phyloP scores from a whole-genome alignment of 2,888 invertebrate species.

The Acrobasis repandana region DNA sequence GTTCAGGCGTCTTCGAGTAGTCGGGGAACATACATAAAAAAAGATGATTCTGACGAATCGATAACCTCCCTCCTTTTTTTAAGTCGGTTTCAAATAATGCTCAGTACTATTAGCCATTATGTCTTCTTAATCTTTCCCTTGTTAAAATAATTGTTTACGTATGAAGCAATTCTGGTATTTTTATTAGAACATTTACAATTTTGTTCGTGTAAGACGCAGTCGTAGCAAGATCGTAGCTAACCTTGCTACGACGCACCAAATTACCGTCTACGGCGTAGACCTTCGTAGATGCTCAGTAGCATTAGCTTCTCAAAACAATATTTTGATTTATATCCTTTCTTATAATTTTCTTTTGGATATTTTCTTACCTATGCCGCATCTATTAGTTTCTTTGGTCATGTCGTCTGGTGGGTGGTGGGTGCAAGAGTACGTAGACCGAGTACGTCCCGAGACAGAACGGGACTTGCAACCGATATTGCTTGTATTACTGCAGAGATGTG shows the following conservation, averaged over 20 bases:
- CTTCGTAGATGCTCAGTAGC: neutral
- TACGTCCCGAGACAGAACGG: constrained; percentile 45
- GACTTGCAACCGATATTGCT: constrained; percentile 52
- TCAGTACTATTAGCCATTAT: too few species aligned
- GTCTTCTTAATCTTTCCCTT: too few species aligned
- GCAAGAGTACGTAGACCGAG: constrained; percentile 38
- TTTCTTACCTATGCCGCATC: constrained; percentile 1
- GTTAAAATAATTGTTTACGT: too few species aligned
- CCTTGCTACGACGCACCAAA: neutral
- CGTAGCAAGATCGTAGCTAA: constrained; percentile 1
- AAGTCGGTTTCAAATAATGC: too few species aligned
- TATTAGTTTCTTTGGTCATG: constrained; percentile 31
- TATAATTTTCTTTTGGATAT: neutral
- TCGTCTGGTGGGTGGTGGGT: constrained; percentile 56
- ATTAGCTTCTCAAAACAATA: too few species aligned
- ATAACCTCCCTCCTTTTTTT: too few species aligned
- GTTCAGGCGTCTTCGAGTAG: too few species aligned
- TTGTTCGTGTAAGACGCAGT: neutral
- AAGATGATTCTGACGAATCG: too few species aligned
- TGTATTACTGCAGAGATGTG: constrained; percentile 31
- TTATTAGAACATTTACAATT: too few species aligned
- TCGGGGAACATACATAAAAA: too few species aligned
- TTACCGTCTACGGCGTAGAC: constrained; percentile 13
- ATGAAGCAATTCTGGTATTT: too few species aligned
- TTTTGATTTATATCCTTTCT: too few species aligned